phyloP scores from a whole-genome alignment of 23 tunicate species.

The Styela plicata region DNA sequence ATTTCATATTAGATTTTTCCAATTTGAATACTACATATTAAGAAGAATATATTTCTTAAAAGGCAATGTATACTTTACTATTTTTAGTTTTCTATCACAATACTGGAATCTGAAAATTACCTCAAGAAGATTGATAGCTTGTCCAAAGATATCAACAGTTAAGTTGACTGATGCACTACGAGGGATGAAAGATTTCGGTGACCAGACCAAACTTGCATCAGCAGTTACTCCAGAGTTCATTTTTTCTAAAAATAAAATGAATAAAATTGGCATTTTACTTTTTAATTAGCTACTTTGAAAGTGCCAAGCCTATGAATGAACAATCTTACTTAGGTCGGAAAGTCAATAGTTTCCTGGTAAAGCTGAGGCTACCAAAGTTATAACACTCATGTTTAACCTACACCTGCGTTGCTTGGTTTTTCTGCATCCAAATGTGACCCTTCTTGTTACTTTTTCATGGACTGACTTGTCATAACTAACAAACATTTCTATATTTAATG shows the following conservation, averaged over 20 bases:
- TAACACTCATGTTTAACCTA: no score
- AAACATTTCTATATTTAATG: no score
- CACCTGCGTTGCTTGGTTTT: no score
- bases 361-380: no score
- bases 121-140: slow-evolving; percentile 91
- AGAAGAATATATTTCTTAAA: no score
- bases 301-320: not conserved
- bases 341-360: not conserved
- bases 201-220: slow-evolving; percentile 89
- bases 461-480: no score
- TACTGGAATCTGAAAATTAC: slow-evolving; percentile 15
- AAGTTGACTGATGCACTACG: slow-evolving; percentile 63
- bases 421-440: no score
- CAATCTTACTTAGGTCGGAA: not conserved
- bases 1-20: no score
- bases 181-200: slow-evolving; percentile 87
- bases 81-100: not conserved
- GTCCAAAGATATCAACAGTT: slow-evolving; percentile 79
- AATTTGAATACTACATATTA: not conserved
- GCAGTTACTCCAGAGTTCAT: slow-evolving; percentile 80
- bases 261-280: no score
- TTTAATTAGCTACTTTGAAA: no score
- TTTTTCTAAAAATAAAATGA: slow-evolving; percentile 30
- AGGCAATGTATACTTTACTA: not conserved
- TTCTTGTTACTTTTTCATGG: no score